Evolutionary conservation across 2,888 invertebrate genomes (phyloP), one percentile per base, ranked within the genome.

Genomic region (Sialis lutaria): DNA sequence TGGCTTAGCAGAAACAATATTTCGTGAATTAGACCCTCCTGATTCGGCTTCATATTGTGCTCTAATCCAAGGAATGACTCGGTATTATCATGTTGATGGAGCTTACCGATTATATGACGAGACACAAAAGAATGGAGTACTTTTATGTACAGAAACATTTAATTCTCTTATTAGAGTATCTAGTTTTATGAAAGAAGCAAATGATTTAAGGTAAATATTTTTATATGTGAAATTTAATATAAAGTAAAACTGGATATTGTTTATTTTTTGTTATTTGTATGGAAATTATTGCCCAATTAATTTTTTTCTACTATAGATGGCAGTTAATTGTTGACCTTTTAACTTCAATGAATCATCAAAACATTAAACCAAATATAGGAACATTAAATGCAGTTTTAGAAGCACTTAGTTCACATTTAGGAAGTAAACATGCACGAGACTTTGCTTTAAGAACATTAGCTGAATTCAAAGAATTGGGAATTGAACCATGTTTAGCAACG

Each of bases 41-140:
- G 75, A 74, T 22, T 62, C 79, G 0, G 70, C 72, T 56, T 77
- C 84, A 1, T 88, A 87, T 57, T 83, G 81, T 53, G 71, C 84
- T 2, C 64, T 92, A 44, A 85, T 93, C 49, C 78, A 81, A 58
- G 92, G 91, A 44, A 82, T 85, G 77, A 74, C 79, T 3, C 89
- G 86, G 63, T 82, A 78, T 63, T 73, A 68, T 55, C 75, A 80
- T 67, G 73, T 76, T 5, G 77, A 82, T 43, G 65, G 75, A 53
- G 82, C 82, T 0, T 75, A 74, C 59, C 62, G 70, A 5, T 58
- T 85, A 6, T 74, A 75, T 13, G 68, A 77, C 51, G 79, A 87
- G 56, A 79, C 82, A 0, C 60, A 68, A 49, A 70, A 77, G 42
- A 79, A 82, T 52, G 72, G 74, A 12, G 61, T 85, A 2, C 62